Evolutionary conservation across 2,888 invertebrate genomes (phyloP).

Genomic region (Nycteola revayana): DNA sequence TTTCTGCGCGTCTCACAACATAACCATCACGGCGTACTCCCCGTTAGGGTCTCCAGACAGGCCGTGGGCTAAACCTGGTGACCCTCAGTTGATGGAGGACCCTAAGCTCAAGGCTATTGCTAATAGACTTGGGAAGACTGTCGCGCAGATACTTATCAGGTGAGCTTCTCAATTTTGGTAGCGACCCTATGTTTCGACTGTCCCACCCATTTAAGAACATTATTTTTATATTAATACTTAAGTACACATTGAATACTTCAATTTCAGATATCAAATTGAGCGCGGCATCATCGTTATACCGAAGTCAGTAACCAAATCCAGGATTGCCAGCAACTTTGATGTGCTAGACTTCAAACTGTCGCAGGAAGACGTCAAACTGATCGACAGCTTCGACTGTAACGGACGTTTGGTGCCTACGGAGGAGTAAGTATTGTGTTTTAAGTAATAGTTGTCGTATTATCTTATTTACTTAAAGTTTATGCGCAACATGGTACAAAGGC

Average conservation of each 20-base stretch:
- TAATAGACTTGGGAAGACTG: constrained; percentile 82
- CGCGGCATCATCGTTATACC: constrained; percentile 83
- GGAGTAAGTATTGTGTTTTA: background rate
- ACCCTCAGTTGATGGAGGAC: constrained; percentile 78
- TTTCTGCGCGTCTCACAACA: constrained; percentile 83
- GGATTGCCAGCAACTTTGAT: constrained; percentile 83
- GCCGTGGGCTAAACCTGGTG: constrained; percentile 83
- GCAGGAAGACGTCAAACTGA: constrained; percentile 77
- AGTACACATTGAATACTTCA: too few relatives aligned
- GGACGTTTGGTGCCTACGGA: constrained; percentile 60
- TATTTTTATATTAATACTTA: too few relatives aligned
- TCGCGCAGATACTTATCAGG: constrained; percentile 85
- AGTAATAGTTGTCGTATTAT: too few relatives aligned
- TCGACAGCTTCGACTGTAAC: constrained; percentile 86
- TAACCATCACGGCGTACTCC: constrained; percentile 88
- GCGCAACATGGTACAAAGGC: too few relatives aligned
- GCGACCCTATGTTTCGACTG: too few relatives aligned
- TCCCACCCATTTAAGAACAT: too few relatives aligned
- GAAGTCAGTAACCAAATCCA: constrained; percentile 82
- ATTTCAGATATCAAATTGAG: constrained; percentile 80
- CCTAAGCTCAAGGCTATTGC: constrained; percentile 81
- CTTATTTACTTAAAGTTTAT: too few relatives aligned
- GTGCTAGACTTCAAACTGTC: constrained; percentile 83
- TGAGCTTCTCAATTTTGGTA: too few relatives aligned
- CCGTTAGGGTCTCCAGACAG: constrained; percentile 89